Evolutionary conservation across 2,113 vertebrate species (phyloP), one percentile per base, ranked within the genome.

Genomic region (Panurus biarmicus): DNA sequence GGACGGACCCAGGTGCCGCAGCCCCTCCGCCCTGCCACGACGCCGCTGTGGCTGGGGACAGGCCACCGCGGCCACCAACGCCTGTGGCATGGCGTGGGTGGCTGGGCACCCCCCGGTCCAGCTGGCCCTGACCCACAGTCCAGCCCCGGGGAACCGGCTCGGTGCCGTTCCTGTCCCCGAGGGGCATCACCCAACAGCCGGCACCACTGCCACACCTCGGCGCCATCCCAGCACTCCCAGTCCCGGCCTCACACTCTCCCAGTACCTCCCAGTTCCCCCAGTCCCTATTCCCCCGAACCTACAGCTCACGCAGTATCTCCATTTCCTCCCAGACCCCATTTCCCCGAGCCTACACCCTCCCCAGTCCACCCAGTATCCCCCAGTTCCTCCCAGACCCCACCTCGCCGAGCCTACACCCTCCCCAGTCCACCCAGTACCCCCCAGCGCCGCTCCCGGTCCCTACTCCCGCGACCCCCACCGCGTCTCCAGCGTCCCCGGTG

Each of bases 401-500:
- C 31, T 8, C 16, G 6, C 28, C 23, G 36, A 33, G 17, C 62
- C 62, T 2, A 6, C 50, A 17, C 40, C 50, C 42, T 26, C 5
- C 48, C 51, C 51, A 38, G 42, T 18, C n/a, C 50, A 2, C 48
- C 61, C 61, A 66, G 26, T 16, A 2, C 6, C 38, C 38, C 50
- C 40, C 61, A 31, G 76, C 33, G 48, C 76, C 48, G 48, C 62
- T 33, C 77, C 51, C 65, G 7, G 54, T 50, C 42, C 28, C 35
- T 3, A 0, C 7, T 7, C 9, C 25, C 48, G 31, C 28, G 3
- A 38, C 0, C 57, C 91, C 50, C n/a, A 28, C 22, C 57, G 28
- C 24, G 3, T 44, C 0, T 50, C 86, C 50, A 28, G 78, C 42
- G 21, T 31, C 56, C 36, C 83, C 48, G n/a, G 85, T n/a, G 21